Evolutionary conservation across 2,888 invertebrate genomes (phyloP), one percentile per base, ranked within the genome.

Genomic region (Microplitis manilae): DNA sequence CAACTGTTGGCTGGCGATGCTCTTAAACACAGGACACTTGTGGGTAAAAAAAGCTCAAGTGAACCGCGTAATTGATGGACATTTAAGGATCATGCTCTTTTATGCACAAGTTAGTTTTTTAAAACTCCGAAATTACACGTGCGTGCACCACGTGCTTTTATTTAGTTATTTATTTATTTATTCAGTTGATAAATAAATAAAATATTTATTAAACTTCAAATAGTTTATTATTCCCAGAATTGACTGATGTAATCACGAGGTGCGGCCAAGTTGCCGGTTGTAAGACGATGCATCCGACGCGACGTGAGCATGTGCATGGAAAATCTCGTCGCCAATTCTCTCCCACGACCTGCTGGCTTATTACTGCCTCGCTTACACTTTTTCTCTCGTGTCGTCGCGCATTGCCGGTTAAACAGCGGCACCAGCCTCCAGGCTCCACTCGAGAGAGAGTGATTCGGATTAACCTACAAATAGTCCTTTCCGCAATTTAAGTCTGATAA

Each of bases 331-430:
- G 50, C 50, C 50, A 50, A 50, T 50, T 50, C 50, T 78, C 81
- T 82, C 82, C 82, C 84, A 83, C 83, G 82, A 81, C 78, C 79
- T 76, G 39, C 76, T 77, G 81, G 79, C 80, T 80, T 79, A 81
- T 82, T 81, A 80, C 68, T 50, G 68, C n/a, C 17, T 70, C 61
- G 41, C 30, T 75, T 69, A 65, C 39, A 71, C 40, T 60, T 30
- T 62, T 68, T 50, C 60, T 65, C 67, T 69, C 71, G 30, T 60
- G 59, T 75, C 64, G 59, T 70, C 41, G 62, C 62, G 17, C 64
- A 72, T 72, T 50, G 41, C 41, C 64, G 41, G 20, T 41, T 67
- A 50, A 50, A 50, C 50, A 13, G 13, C 50, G 50, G 50, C 50
- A 50, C 50, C 30, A 30, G 73, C 73, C 73, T 65, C 73, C 50